Base-by-base conservation (phyloP, 2,888 invertebrate genomes). In the Crioceris asparagi region DNA sequence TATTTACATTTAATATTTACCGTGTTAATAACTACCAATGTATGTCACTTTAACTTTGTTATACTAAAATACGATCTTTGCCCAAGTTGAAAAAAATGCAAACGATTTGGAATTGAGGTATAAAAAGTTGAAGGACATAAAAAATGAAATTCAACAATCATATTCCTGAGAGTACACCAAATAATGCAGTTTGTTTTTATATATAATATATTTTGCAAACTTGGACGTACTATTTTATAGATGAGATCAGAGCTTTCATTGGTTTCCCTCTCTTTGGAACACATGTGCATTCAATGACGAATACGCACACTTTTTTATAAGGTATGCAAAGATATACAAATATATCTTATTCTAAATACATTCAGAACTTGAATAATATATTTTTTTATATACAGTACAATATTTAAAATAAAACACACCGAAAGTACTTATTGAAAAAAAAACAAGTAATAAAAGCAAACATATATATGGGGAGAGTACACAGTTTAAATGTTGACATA, bases 201-300 rank as follows among this genome's bases (percentile, higher is more conserved):
- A n/a, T n/a, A n/a, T n/a, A n/a, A n/a, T n/a, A n/a, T n/a, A n/a
- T n/a, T n/a, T 36, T 17, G 17, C 40, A 40, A 44, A 41, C 38
- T 33, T 29, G 46, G 45, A 37, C 46, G 40, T 48, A 55, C 54
- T 52, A n/a, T n/a, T n/a, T n/a, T n/a, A n/a, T n/a, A 52, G 57
- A 61, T 62, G 64, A 64, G 63, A 63, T 62, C 63, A 63, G 61
- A 57, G 53, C 59, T 62, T 64, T 62, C 60, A 60, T 61, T 62
- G 56, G 59, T 57, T 60, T 57, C 60, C 57, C 60, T 61, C 57
- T 62, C 62, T 63, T 64, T 64, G 63, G 63, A 61, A 61, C 56
- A 53, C 54, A 56, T 54, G 45, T 45, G 48, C 44, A 43, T 50
- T 52, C 53, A 56, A 57, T 55, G 54, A 55, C 53, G 54, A n/a